Evolutionary conservation across 2,113 vertebrate genomes (phyloP), one percentile per base, ranked within the genome.

Genomic region (Nibea coibor): DNA sequence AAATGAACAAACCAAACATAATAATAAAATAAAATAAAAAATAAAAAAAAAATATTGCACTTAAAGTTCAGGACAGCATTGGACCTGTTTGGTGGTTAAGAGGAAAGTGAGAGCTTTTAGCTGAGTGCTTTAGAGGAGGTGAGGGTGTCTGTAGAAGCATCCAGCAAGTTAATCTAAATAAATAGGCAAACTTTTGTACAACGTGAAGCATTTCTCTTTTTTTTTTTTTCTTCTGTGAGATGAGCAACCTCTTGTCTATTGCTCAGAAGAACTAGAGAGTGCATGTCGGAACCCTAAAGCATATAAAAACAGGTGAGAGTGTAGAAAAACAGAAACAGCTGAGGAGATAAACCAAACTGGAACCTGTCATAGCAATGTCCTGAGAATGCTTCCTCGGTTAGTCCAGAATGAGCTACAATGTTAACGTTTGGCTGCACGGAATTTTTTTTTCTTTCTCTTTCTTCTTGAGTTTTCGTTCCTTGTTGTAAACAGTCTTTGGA

Each of bases 41-140:
- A 87, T 66, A 85, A 75, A 87, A 89, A 93, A 89, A 91, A 89
- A 90, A 96, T 97, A 98, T 99, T 98, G 97, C 98, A 98, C 98
- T 97, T 97, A 95, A 93, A 94, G 81, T 89, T 93, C 91, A 74
- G 87, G 94, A 93, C 89, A 93, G 90, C 91, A 91, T 82, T 90
- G 95, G 94, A 93, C 93, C 80, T 91, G 93, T 91, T 86, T 84
- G 89, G 87, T 90, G 91, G 88, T 91, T 91, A 88, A 77, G 80
- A 88, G 76, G 85, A 73, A 16, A 92, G 85, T 91, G 79, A 84
- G 87, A 82, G 85, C 87, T 93, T 94, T 95, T 89, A 94, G 91
- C 80, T 80, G 90, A 95, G 94, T 94, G 95, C 91, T 81, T 95
- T 22, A 86, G 86, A 89, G 92, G 93, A 83, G 22, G 80, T 78